Evolutionary conservation across 2,888 invertebrate genomes (phyloP), one percentile per base, ranked within the genome.

Genomic region (Oxycera nigricornis): DNA sequence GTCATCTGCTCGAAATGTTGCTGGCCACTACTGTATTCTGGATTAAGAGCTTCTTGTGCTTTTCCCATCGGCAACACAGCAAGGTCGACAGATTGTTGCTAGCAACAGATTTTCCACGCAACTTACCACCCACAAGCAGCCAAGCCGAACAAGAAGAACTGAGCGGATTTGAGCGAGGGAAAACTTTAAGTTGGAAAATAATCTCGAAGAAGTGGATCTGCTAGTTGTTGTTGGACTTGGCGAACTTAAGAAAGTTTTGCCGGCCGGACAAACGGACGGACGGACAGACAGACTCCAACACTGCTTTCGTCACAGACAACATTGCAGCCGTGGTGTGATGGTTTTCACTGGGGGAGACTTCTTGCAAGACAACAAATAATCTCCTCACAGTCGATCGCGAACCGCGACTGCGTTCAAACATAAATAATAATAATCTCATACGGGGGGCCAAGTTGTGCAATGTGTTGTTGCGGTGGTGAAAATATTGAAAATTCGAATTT

Each of bases 321-420:
- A 17, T 46, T 46, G 46, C 46, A 7, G 6, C 35, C 11, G 35
- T 35, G 11, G n/a, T n/a, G n/a, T n/a, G n/a, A n/a, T n/a, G n/a
- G n/a, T n/a, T n/a, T n/a, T 46, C n/a, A 46, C 46, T 46, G 46
- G 3, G 46, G 46, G 55, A n/a, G 30, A 55, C 20, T 55, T 26
- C 55, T 26, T 35, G 46, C 41, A 59, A 28, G 41, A 59, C 30
- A 41, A 41, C 24, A 26, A n/a, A 70, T 55, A 31, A 70, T 70
- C 55, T 70, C 55, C 30, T 31, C 68, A 72, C 70, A 76, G 74
- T 76, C 76, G 74, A 68, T 74, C 76, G 76, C 73, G 76, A 73
- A 62, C 74, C 70, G 73, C 70, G 74, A 41, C 74, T 74, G 73
- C 55, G 74, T 65, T 76, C 72, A 50, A 73, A 76, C 73, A 62